phyloP scores from a whole-genome alignment of 1,140 invertebrate species.

The Leptinotarsa lineolata region DNA sequence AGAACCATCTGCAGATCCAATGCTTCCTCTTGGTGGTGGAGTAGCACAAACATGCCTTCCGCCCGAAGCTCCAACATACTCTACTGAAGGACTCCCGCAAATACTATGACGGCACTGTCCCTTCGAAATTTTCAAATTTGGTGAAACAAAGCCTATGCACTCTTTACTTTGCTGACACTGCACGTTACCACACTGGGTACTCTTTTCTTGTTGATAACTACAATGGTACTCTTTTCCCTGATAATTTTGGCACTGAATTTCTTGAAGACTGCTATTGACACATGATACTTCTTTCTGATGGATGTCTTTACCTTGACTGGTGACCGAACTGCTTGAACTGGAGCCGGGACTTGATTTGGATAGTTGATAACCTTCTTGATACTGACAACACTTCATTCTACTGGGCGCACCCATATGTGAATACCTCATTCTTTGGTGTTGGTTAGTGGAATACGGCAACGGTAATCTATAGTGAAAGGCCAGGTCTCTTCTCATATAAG shows the following conservation, averaged over 20 bases:
- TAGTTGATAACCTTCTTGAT: conserved; percentile 47
- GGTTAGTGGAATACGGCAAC: conserved; percentile 55
- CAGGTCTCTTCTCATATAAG: conserved; percentile 65
- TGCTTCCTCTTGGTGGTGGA: conserved; percentile 59
- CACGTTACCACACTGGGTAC: conserved; percentile 51
- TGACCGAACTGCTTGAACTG: conserved; percentile 55
- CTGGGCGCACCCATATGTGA: conserved; percentile 48
- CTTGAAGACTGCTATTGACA: conserved; percentile 47
- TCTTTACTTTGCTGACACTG: conserved; percentile 46
- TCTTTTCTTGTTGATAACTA: conserved; percentile 48
- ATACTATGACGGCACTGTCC: conserved; percentile 53
- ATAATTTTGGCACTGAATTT: conserved; percentile 55
- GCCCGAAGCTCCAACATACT: conserved; percentile 63
- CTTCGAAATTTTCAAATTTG: conserved; percentile 53
- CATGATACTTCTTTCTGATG: conserved; percentile 35
- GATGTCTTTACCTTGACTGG: conserved; percentile 45
- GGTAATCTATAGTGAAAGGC: conserved; percentile 65
- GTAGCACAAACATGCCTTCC: conserved; percentile 64
- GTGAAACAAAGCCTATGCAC: conserved; percentile 57
- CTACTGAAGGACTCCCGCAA: conserved; percentile 56
- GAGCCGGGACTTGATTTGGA: conserved; percentile 59
- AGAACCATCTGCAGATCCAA: conserved; percentile 49
- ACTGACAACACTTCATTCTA: conserved; percentile 52
- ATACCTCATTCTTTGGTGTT: conserved; percentile 48
- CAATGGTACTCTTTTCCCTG: conserved; percentile 41